A percentile compares a stretch with the other conserved stretches of the same genome.
phyloP scores from a whole-genome alignment of 1,140 invertebrate genomes.

The Drosophila subpulchrella region DNA sequence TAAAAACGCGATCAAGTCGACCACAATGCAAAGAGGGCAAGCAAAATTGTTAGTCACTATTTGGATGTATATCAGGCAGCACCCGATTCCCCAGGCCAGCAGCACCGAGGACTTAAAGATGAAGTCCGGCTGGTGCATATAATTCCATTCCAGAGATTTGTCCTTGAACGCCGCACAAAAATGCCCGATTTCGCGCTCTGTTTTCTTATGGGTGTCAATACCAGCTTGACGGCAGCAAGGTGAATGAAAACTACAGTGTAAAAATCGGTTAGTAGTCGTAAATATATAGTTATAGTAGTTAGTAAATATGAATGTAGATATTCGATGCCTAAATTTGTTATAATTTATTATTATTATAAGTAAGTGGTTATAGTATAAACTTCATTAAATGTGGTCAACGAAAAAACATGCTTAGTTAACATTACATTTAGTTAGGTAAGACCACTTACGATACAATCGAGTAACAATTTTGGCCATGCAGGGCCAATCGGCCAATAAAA shows the following conservation, averaged over 20 bases:
- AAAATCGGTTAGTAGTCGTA: too few relatives aligned
- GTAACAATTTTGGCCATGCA: too few relatives aligned
- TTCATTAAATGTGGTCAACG: too few relatives aligned
- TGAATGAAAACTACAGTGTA: not conserved
- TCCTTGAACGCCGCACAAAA: slow-evolving; percentile 60
- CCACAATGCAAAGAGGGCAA: not conserved
- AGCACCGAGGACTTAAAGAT: slow-evolving; percentile 69
- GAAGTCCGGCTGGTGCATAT: slow-evolving; percentile 66
- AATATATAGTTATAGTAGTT: too few relatives aligned
- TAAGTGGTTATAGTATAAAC: not conserved
- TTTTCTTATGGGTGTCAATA: not conserved
- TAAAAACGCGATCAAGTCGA: not conserved
- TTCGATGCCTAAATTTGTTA: too few relatives aligned
- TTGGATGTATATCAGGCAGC: slow-evolving; percentile 26
- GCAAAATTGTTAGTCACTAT: not conserved
- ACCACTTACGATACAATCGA: too few relatives aligned
- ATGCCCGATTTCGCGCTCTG: slow-evolving; percentile 17
- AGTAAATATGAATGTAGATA: too few relatives aligned
- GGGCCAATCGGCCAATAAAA: too few relatives aligned
- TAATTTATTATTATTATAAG: not conserved
- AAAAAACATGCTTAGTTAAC: too few relatives aligned
- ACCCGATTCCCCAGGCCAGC: slow-evolving; percentile 40
- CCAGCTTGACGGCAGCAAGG: not conserved
- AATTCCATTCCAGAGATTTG: slow-evolving; percentile 55
- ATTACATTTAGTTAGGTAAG: too few relatives aligned